phyloP scores from a whole-genome alignment of 2,797 vertebrate species.

The Selene dorsalis region DNA sequence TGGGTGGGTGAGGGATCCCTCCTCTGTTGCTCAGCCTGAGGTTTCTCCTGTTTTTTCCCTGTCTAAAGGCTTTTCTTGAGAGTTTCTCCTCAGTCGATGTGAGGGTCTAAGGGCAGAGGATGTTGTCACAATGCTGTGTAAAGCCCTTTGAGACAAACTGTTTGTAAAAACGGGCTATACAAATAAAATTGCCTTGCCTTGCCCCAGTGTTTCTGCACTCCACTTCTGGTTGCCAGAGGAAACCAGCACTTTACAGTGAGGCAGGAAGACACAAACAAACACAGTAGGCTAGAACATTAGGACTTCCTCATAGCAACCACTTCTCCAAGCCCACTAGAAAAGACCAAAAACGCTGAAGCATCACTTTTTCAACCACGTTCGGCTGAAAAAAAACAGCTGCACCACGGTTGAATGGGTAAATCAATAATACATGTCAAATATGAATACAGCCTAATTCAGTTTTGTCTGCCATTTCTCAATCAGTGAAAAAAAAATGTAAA shows the following conservation, averaged over 20 bases:
- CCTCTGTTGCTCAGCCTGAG: no score
- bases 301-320: neutral
- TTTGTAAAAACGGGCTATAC: no score
- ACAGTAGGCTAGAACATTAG: constrained; percentile 9
- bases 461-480: neutral
- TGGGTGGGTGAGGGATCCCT: no score
- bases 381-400: constrained; percentile 7
- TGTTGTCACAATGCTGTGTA: no score
- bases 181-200: no score
- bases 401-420: neutral
- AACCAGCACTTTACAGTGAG: constrained; percentile 25
- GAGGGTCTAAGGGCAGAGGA: no score
- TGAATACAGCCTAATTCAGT: neutral
- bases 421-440: constrained; percentile 1
- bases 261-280: neutral
- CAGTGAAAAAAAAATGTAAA: neutral
- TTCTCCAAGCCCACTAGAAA: neutral
- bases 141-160: no score
- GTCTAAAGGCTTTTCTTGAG: no score
- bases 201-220: constrained; percentile 25
- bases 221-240: constrained; percentile 57
- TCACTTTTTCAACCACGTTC: neutral
- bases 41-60: no score
- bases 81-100: no score
- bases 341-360: constrained; percentile 21